Conservation (phyloP, 2,797 vertebrate genomes). For the Balearica regulorum region DNA sequence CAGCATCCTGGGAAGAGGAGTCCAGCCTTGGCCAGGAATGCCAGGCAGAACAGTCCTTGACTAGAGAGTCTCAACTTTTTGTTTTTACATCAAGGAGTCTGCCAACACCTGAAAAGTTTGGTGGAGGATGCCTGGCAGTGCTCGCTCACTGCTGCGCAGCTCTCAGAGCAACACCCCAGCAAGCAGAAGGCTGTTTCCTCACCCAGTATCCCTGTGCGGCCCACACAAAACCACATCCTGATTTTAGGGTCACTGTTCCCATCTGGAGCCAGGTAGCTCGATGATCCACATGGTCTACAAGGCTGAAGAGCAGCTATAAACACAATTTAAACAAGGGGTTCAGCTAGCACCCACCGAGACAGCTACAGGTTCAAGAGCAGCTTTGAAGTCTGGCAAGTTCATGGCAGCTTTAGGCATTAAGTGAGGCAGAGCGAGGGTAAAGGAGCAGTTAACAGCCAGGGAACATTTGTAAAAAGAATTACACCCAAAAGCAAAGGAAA, state of each 20-base stretch:
- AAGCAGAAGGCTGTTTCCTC: background rate
- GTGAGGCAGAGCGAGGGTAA: background rate
- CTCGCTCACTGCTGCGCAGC: rapidly evolving
- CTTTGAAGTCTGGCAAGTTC: background rate
- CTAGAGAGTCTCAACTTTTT: background rate
- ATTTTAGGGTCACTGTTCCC: background rate
- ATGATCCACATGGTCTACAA: rapidly evolving
- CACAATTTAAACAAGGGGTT: background rate
- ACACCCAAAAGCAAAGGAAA: conserved; percentile 22
- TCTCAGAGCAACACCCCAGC: background rate
- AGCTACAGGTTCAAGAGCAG: background rate
- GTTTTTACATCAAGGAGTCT: background rate
- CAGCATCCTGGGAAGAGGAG: rapidly evolving
- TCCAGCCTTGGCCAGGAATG: background rate
- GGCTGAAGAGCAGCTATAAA: background rate
- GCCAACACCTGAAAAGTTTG: background rate
- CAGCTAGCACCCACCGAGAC: background rate
- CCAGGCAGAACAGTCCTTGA: background rate
- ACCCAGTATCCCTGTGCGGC: background rate
- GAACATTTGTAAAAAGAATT: conserved; percentile 59
- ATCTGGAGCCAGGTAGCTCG: background rate
- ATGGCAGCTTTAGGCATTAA: background rate
- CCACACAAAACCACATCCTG: background rate
- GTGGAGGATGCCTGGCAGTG: background rate
- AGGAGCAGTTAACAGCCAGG: background rate